Evolutionary conservation across 2,113 vertebrate species (phyloP), one percentile per base, ranked within the genome.

Genomic region (Lonchura striata): DNA sequence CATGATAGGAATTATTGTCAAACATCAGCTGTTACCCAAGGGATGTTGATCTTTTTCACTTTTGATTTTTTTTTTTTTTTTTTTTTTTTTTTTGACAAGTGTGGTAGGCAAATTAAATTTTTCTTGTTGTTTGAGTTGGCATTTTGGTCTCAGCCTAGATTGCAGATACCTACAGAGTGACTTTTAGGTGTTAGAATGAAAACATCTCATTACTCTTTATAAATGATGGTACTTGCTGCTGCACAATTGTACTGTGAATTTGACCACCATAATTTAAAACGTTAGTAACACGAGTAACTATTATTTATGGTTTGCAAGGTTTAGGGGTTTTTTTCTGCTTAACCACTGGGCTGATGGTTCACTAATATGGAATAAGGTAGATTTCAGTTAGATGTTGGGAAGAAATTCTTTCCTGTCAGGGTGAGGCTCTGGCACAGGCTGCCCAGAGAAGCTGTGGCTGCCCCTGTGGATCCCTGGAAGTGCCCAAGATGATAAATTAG

Each of bases 11-110:
- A 17, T 6, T 42, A 30, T 76, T 9, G 5, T 37, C 49, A 87
- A 42, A 28, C 54, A 50, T 76, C 28, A 46, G 23, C 42, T 87
- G 7, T 69, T 75, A 56, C 50, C 42, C 42, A 66, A 35, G 33
- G 60, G 21, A 80, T 90, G 56, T 46, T 64, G 24, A 68, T 74
- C 60, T 72, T 86, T 76, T 77, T 82, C 17, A 63, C 50, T 77
- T 85, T 15, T n/a, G 25, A 46, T 41, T 75, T 85, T 89, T 65
- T 92, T 92, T 83, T 88, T 77, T 63, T 77, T 41, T 75, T 85
- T 89, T 65, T 92, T 92, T 83, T 88, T 77, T 63, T 77, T 35
- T 25, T 46, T 20, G 4, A 44, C 4, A 7, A 80, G 5, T 7
- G 12, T 42, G 49, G 68, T 35, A 82, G n/a, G 68, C 28, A 91